Evolutionary conservation across 1,140 invertebrate genomes (phyloP), one percentile per base, ranked within the genome.

Genomic region (Platorchestia sp.): DNA sequence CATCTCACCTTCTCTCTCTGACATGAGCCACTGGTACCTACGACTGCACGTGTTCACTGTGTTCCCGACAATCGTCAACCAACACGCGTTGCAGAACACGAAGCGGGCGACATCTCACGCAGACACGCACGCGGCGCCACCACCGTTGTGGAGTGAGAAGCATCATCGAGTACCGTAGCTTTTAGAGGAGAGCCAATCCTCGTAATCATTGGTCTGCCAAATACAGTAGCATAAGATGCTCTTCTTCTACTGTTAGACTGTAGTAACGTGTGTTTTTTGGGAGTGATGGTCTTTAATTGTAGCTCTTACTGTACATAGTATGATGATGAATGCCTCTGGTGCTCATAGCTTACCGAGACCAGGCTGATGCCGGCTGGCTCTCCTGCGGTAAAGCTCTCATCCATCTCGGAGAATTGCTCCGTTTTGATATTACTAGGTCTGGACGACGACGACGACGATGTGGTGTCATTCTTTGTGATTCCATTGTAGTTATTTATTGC

Each of bases 151-250:
- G 87, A 89, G 87, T 44, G 87, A 89, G 87, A 42, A 44, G 87
- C 43, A 89, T 89, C 87, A 89, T 89, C 41, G 87, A 89, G 87
- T 89, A 89, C 87, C n/a, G 87, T 89, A 89, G 87, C 87, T 89
- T 89, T 89, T 89, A 89, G 87, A 89, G 91, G 91, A 45, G 43
- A 45, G 91, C 91, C 91, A 93, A 93, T 93, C 91, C 91, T 93
- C 91, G 91, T 93, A 93, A 93, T 93, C 91, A 47, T 93, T 93
- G 91, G 91, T 93, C 91, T 93, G 91, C 91, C 91, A 93, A 93
- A 93, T 93, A 93, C 43, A 45, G 43, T 93, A 93, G 91, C 91
- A n/a, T 93, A 93, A 93, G 91, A 45, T 93, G 91, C 43, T 93
- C 91, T 93, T 93, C 43, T 93, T 93, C 91, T 93, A 93, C 45